Percentiles rank a stretch among this genome's conserved stretches.
Conservation (phyloP, 2,113 vertebrate species). For the Eurypyga helias region DNA sequence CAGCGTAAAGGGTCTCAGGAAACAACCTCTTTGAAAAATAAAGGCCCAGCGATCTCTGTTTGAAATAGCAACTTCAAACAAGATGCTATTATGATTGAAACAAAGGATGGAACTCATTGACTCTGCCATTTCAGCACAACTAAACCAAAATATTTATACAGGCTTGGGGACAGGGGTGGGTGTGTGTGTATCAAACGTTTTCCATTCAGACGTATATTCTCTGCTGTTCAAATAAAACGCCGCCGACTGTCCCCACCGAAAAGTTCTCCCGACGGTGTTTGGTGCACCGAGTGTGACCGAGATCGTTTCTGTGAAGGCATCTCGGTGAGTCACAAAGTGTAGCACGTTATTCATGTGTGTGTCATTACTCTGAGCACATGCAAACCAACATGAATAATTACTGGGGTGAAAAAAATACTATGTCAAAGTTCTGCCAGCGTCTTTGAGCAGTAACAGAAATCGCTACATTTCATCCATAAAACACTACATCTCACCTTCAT, state of each 20-base stretch:
- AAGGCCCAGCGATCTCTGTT: background rate
- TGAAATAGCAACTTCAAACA: conserved; percentile 52
- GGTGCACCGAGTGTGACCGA: background rate
- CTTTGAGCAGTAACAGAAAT: conserved; percentile 21
- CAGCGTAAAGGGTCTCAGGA: conserved; percentile 20
- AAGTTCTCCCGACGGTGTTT: background rate
- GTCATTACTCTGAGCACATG: conserved; percentile 41
- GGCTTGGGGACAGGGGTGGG: background rate
- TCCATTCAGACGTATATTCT: background rate
- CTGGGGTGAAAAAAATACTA: background rate
- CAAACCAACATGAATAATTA: conserved; percentile 22
- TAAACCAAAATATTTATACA: conserved; percentile 54
- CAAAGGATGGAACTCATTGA: conserved; percentile 41
- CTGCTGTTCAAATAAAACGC: background rate
- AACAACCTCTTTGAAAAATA: conserved; percentile 41
- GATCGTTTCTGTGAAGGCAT: conserved; percentile 59
- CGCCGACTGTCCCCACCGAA: rapidly evolving
- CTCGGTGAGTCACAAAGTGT: conserved; percentile 51
- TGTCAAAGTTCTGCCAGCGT: conserved; percentile 39
- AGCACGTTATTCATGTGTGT: conserved; percentile 20
- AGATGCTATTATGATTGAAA: conserved; percentile 3
- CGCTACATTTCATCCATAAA: background rate
- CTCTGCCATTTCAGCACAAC: background rate
- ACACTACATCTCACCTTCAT: background rate
- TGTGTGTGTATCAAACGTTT: background rate